phyloP scores from a whole-genome alignment of 92 coral and sea anemone species.

The Zoanthus sansibaricus region DNA sequence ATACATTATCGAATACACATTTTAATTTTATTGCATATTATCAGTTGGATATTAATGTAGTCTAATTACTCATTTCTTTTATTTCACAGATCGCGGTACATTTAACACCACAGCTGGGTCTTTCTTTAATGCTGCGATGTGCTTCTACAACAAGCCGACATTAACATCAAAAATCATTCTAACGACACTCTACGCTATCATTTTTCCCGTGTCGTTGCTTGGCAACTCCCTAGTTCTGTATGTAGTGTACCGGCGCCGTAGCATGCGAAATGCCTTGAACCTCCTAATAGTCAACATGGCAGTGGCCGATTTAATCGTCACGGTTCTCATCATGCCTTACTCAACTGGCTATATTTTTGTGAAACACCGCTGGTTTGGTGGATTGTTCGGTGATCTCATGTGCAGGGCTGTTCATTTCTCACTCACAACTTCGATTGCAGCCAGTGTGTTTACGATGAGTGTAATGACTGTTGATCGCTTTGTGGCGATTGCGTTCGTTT shows the following conservation, averaged over 20 bases:
- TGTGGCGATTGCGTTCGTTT: conserved; percentile 80
- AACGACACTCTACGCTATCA: conserved; percentile 68
- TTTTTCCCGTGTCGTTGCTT: conserved; percentile 83
- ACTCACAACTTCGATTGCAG: conserved; percentile 78
- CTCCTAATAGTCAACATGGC: conserved; percentile 90
- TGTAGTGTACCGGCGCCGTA: conserved; percentile 85
- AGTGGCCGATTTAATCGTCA: conserved; percentile 81
- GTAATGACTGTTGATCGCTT: conserved; percentile 85
- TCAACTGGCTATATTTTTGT: conserved; percentile 71
- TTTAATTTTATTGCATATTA: no score
- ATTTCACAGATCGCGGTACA: not conserved
- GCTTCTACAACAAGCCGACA: conserved; percentile 10
- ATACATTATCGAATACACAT: no score
- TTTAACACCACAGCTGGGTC: conserved; percentile 10
- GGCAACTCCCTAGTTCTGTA: conserved; percentile 87
- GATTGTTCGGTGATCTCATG: conserved; percentile 74
- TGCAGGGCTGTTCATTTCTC: conserved; percentile 80
- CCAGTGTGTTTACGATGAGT: conserved; percentile 78
- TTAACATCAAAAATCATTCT: conserved; percentile 66
- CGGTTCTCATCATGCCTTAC: conserved; percentile 84
- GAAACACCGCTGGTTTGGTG: conserved; percentile 79
- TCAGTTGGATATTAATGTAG: no score
- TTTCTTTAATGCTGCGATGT: not conserved
- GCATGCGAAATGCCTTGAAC: conserved; percentile 82
- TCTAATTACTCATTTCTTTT: no score